Conservation (phyloP, 2,113 vertebrate species). For the Procapra przewalskii region DNA sequence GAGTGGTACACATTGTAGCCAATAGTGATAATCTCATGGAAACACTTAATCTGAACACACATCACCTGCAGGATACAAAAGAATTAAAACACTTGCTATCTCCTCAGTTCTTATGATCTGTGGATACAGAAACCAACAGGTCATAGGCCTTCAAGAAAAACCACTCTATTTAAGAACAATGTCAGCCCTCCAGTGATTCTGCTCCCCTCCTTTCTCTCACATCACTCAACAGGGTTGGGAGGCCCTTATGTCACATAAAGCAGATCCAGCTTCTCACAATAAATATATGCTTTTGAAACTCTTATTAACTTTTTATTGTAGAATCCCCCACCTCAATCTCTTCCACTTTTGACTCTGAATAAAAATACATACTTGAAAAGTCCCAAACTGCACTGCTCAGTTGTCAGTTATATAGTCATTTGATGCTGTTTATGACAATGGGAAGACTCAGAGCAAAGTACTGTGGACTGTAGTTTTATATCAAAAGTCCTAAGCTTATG, state of each 20-base stretch:
- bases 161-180: background rate
- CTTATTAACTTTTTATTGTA: slow-evolving; percentile 1
- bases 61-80: slow-evolving; percentile 86
- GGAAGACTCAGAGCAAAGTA: background rate
- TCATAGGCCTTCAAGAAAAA: background rate
- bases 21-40: slow-evolving; percentile 98
- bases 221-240: background rate
- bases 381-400: background rate
- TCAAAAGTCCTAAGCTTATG: background rate
- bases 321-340: background rate
- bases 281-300: background rate
- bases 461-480: background rate
- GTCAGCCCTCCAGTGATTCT: background rate
- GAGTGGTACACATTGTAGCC: slow-evolving; percentile 99
- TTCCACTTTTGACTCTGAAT: background rate
- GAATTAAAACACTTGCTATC: background rate
- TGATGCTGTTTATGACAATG: background rate
- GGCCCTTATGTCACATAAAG: background rate
- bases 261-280: background rate
- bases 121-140: background rate
- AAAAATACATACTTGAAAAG: background rate
- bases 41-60: slow-evolving; percentile 98
- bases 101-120: background rate
- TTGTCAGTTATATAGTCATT: background rate
- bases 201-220: background rate